Evolutionary conservation across 1,140 invertebrate species (phyloP), one percentile per base, ranked within the genome.

Genomic region (Papilio machaon): DNA sequence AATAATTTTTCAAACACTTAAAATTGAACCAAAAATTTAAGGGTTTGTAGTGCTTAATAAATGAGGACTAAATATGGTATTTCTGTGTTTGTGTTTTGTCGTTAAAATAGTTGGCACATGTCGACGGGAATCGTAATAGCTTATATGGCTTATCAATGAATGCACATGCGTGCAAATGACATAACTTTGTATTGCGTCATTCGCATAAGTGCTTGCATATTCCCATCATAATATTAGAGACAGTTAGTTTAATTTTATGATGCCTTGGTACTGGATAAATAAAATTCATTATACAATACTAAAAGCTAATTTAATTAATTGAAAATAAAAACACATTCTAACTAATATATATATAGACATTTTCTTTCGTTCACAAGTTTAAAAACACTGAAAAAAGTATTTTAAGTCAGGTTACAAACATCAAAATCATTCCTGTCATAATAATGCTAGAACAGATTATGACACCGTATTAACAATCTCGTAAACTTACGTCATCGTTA

Each of bases 401-500:
- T 52, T 52, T 9, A 52, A 60, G 2, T 3, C 58, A 23, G 2
- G 58, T 23, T 60, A 7, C 4, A 23, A 58, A 7, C 23, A 30
- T 64, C 60, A 30, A 64, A 64, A 64, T 13, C 19, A 30, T 64
- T 19, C 60, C 10, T 19, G 60, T 30, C 1, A 13, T 30, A 64
- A 64, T 64, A n/a, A 15, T 30, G 23, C 60, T 64, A 3, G 19
- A 35, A 35, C 11, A 11, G 64, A 70, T 70, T 8, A 30, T 30
- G 64, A 64, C 23, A 19, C 9, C 11, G 10, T 64, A 30, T 30
- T 67, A 23, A 58, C 17, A 9, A 17, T 54, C 15, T 17, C 52
- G 38, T 43, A 11, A 74, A 74, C 43, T 49, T 49, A 76, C 74
- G 74, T 76, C 47, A 76, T 52, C 11, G 46, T 76, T 23, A 54